phyloP scores from a whole-genome alignment of 23 tunicate species.

The Pegea sp. region DNA sequence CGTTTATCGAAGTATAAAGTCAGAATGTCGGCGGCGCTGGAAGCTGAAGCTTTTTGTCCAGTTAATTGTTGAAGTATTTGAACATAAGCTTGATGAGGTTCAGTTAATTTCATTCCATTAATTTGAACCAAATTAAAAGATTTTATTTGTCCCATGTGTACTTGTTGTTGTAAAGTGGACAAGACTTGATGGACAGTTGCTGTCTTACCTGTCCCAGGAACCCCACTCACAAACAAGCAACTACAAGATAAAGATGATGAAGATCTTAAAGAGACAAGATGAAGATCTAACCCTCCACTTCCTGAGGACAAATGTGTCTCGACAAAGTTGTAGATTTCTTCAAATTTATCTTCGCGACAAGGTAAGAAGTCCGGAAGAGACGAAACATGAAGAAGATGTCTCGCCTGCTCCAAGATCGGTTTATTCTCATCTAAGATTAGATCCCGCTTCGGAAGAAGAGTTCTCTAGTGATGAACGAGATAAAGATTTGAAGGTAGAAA shows the following conservation, averaged over 20 bases:
- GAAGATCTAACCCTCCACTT: conserved; percentile 57
- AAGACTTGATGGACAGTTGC: conserved; percentile 93
- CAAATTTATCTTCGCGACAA: conserved; percentile 77
- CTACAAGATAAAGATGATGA: conserved; percentile 3
- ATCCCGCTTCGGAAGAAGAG: no score
- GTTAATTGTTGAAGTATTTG: conserved; percentile 50
- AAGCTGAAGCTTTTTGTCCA: conserved; percentile 57
- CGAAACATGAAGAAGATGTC: conserved; percentile 57
- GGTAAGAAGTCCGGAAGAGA: conserved; percentile 91
- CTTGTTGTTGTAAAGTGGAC: conserved; percentile 18
- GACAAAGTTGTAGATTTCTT: conserved; percentile 58
- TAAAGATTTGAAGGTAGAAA: no score
- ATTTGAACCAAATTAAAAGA: conserved; percentile 61
- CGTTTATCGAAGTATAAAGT: conserved; percentile 43
- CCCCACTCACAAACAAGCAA: conserved; percentile 79
- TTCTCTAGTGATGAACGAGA: no score
- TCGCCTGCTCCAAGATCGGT: conserved; percentile 47
- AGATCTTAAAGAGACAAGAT: not conserved
- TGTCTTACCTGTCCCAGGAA: conserved; percentile 98
- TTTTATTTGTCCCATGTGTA: conserved; percentile 26
- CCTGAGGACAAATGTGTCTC: conserved; percentile 64
- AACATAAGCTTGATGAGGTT: conserved; percentile 82
- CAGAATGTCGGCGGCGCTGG: conserved; percentile 72
- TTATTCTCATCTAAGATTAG: no score
- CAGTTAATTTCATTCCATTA: conserved; percentile 94